A percentile compares a stretch with the other conserved stretches of the same genome.
These are phyloP conservation scores for Dryobotodes eremita DNA, from an alignment of 2,888 invertebrate genomes.

Conservation along the genomic window DNA sequence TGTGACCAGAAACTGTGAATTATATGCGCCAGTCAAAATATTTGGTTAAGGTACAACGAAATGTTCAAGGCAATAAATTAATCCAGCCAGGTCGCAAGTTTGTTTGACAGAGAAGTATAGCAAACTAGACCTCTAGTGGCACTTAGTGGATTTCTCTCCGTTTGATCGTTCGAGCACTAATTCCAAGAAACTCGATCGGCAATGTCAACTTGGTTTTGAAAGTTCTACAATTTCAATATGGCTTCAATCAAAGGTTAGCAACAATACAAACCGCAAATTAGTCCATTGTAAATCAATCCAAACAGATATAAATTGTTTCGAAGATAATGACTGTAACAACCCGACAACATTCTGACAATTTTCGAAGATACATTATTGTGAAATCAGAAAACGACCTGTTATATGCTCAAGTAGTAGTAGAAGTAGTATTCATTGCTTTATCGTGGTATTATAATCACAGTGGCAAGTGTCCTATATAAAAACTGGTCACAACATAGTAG, in stretches of 20 bases:
- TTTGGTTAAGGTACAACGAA: conserved; percentile 48
- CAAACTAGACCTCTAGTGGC: conserved; percentile 47
- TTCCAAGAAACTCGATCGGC: conserved; percentile 57
- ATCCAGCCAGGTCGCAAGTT: conserved; percentile 33
- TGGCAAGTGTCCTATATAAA: conserved; percentile 68
- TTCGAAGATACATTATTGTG: conserved; percentile 25
- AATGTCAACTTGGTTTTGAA: conserved; percentile 57
- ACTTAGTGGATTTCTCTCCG: conserved; percentile 57
- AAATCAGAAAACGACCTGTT: conserved; percentile 29
- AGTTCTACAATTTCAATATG: conserved; percentile 53
- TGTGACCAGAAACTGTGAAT: conserved; percentile 63
- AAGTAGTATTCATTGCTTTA: conserved; percentile 33
- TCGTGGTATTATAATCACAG: conserved; percentile 48
- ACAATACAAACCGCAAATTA: conserved; percentile 58
- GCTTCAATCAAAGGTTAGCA: conserved; percentile 48
- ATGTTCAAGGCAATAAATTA: conserved; percentile 46
- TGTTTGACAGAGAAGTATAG: conserved; percentile 45
- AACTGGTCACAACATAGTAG: conserved; percentile 72
- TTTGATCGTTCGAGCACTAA: conserved; percentile 55
- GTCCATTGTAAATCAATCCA: conserved; percentile 51
- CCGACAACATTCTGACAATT: conserved; percentile 35
- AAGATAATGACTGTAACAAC: conserved; percentile 32
- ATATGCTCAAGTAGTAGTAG: conserved; percentile 14
- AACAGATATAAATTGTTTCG: conserved; percentile 47
- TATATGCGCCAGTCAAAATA: conserved; percentile 49